phyloP scores from a whole-genome alignment of 2,888 invertebrate genomes.

The Dicyrtoma fusca region DNA sequence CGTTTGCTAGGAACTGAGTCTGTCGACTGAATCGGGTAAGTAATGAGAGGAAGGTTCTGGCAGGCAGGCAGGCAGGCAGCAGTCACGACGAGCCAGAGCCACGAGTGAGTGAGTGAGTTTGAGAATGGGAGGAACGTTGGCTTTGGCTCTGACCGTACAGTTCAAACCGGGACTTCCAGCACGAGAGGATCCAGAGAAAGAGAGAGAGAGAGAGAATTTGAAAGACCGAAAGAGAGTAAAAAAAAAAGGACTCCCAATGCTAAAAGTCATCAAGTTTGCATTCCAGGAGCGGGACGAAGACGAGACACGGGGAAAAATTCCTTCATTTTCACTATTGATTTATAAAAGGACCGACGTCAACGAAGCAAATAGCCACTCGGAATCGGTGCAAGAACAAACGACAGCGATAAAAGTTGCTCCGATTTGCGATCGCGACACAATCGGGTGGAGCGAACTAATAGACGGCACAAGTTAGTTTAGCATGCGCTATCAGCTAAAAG shows the following conservation, averaged over 20 bases:
- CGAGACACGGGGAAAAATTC: slow-evolving; percentile 55
- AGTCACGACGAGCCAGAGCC: slow-evolving; percentile 31
- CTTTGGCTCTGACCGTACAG: too few relatives aligned
- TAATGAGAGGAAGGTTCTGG: slow-evolving; percentile 36
- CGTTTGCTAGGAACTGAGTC: slow-evolving; percentile 30
- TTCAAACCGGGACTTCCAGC: too few relatives aligned
- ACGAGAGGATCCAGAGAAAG: slow-evolving; percentile 1
- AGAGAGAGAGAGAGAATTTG: slow-evolving; percentile 24
- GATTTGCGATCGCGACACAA: slow-evolving; percentile 57
- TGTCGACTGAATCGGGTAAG: slow-evolving; percentile 32
- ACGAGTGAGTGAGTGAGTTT: slow-evolving; percentile 27
- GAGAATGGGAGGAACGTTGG: slow-evolving; percentile 25
- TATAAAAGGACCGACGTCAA: slow-evolving; percentile 57
- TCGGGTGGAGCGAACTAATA: slow-evolving; percentile 57
- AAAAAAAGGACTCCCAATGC: slow-evolving; percentile 36
- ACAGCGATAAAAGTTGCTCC: slow-evolving; percentile 57
- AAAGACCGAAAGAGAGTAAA: slow-evolving; percentile 18
- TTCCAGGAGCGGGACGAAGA: slow-evolving; percentile 44
- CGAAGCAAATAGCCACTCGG: slow-evolving; percentile 57
- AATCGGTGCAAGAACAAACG: slow-evolving; percentile 57
- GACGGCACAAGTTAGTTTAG: slow-evolving; percentile 57
- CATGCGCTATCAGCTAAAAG: slow-evolving; percentile 57
- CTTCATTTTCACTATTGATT: slow-evolving; percentile 57
- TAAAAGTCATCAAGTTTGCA: slow-evolving; percentile 53
- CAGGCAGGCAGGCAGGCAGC: slow-evolving; percentile 17